These are phyloP conservation scores for Ctenicera cuprea DNA, from an alignment of 2,888 invertebrate genomes.

Conservation along the genomic window DNA sequence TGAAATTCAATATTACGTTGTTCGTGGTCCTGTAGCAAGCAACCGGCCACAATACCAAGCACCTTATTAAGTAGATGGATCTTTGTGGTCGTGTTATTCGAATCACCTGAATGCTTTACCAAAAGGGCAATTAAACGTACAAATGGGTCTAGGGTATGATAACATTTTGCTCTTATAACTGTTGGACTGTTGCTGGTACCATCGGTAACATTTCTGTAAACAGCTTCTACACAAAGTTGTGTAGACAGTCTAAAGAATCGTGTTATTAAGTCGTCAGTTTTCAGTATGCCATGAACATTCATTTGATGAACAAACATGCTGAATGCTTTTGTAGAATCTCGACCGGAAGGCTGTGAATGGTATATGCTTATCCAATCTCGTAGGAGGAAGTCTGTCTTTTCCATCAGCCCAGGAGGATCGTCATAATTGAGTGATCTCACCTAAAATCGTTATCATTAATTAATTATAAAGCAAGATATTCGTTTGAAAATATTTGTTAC, in stretches of 20 bases:
- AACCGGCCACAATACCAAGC: conserved; percentile 96
- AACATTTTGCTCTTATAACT: conserved; percentile 91
- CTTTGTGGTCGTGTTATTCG: conserved; percentile 94
- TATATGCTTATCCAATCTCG: conserved; percentile 97
- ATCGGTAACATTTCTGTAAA: conserved; percentile 79
- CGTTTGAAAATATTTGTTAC: too few species aligned
- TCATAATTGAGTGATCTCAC: conserved; percentile 91
- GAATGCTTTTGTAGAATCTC: conserved; percentile 93
- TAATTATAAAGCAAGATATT: too few species aligned
- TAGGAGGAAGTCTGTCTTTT: conserved; percentile 95
- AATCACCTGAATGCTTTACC: conserved; percentile 95
- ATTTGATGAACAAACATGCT: conserved; percentile 96
- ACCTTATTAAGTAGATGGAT: conserved; percentile 97
- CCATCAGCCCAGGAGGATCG: conserved; percentile 95
- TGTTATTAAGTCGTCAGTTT: conserved; percentile 97
- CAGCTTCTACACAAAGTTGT: conserved; percentile 96
- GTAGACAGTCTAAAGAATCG: conserved; percentile 97
- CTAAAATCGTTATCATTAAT: conserved; percentile 69
- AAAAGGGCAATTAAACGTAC: conserved; percentile 94
- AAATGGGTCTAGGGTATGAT: conserved; percentile 96
- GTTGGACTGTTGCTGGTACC: conserved; percentile 52
- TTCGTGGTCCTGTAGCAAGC: conserved; percentile 97
- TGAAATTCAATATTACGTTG: conserved; percentile 93
- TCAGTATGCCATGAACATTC: conserved; percentile 96
- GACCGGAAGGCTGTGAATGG: conserved; percentile 85